Evolutionary conservation across 2,888 invertebrate genomes (phyloP), one percentile per base, ranked within the genome.

Genomic region (Sarcophaga caerulescens): DNA sequence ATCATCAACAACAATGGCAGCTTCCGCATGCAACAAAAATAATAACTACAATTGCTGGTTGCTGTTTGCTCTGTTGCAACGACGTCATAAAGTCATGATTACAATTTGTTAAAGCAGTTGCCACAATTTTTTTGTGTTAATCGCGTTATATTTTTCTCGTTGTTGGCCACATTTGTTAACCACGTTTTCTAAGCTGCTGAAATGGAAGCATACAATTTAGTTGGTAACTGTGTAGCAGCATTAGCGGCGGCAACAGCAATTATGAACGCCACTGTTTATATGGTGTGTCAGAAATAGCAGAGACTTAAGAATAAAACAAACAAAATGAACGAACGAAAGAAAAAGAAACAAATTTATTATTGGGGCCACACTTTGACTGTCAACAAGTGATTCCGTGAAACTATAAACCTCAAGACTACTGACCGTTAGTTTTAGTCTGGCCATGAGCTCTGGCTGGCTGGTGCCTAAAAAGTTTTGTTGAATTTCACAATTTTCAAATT

Each of bases 61-160:
- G 8, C 8, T 70, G 12, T 12, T n/a, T 44, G 47, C 25, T 73
- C 12, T 69, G 11, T 59, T 45, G 8, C 47, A 68, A 63, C 82
- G 83, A 52, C 74, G 76, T 65, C 23, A 75, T 65, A 59, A 76
- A 85, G 35, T 74, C 74, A 83, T 82, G 73, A 84, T 75, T 86
- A 73, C 63, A 79, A 85, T 85, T 82, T 78, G 71, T 74, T 82
- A 75, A 71, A 79, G 75, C 68, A 76, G 79, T 68, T 85, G 85
- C 82, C 76, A 79, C 68, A 82, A 77, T 82, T 82, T 82, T 82
- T 82, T 76, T 65, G 69, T 65, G 45, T 62, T 57, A 62, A 68
- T 63, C 52, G 35, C 10, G 52, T 63, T 59, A 19, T 63, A n/a
- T 66, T 23, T 70, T 74, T 25, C 10, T 12, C 65, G n/a, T 19